Base-by-base conservation (phyloP, 2,888 invertebrate species). In the Mythimna ferrago region DNA sequence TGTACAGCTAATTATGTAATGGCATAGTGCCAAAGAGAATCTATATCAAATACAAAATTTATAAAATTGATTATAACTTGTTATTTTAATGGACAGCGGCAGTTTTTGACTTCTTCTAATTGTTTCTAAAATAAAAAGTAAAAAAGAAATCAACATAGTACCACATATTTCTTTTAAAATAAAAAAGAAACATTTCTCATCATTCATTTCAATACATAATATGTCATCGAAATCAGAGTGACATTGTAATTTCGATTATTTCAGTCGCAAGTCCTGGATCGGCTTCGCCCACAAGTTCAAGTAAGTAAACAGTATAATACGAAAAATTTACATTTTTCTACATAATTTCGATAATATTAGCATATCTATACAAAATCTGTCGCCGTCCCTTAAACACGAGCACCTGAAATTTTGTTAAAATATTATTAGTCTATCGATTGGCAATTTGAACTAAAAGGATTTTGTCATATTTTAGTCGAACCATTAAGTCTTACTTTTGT, bases 1-100 rank as follows among this genome's bases (percentile, higher is more conserved):
- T 64, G 73, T 78, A 66, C 56, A 76, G 48, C n/a, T n/a, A n/a
- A n/a, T n/a, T n/a, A n/a, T n/a, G n/a, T n/a, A n/a, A 62, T 66
- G 79, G 79, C 79, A 80, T 51, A 66, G 82, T 80, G 79, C 79
- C 79, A 82, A 80, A 80, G 67, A 78, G 21, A 67, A 57, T 44
- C 32, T 82, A 65, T 82, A 66, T 78, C 66, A 62, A 62, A 51
- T 44, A 51, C n/a, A 4, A n/a, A 48, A 66, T 58, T 51, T 65
- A 48, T 4, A 51, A 41, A 56, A 7, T 21, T 62, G 61, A 56
- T 41, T n/a, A 51, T 19, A 56, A 14, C 4, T 44, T 58, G 19
- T 76, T 44, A 41, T n/a, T 78, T 71, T 58, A 60, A 60, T 38
- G 26, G 57, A 51, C 48, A 62, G 58, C 21, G 58, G 66, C 41